Percentiles rank a stretch among this genome's conserved stretches.
Conservation (phyloP, 1,140 invertebrate species). For the Bombus haemorrhoidalis region DNA sequence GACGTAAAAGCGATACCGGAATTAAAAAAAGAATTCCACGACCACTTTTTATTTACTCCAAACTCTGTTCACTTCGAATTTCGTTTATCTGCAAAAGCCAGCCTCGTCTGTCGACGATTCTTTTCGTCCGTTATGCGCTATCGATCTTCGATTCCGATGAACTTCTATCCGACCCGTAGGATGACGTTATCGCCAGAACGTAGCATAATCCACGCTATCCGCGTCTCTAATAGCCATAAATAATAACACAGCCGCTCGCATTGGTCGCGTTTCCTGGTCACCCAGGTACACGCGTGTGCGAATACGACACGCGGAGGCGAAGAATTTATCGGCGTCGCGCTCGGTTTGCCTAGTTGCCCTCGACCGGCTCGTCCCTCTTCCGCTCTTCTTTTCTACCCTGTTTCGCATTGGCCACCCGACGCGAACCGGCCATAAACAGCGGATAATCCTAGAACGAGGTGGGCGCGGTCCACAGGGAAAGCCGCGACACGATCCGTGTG, state of each 20-base stretch:
- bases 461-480: not conserved
- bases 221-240: not conserved
- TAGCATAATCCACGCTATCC: not conserved
- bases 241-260: not conserved
- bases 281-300: not conserved
- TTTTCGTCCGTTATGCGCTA: too few species aligned
- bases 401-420: slow-evolving; percentile 30
- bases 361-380: slow-evolving; percentile 32
- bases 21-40: too few species aligned
- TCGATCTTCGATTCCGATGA: not conserved
- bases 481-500: not conserved
- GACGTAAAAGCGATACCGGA: too few species aligned
- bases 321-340: slow-evolving; percentile 52
- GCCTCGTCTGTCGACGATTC: too few species aligned
- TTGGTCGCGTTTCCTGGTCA: not conserved
- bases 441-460: slow-evolving; percentile 38
- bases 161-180: not conserved
- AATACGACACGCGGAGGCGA: not conserved
- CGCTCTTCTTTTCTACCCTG: slow-evolving; percentile 7
- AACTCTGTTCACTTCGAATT: too few species aligned
- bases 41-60: too few species aligned
- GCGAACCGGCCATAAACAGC: slow-evolving; percentile 42
- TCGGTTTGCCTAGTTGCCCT: slow-evolving; percentile 9
- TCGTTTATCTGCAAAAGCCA: too few species aligned
- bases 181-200: not conserved